Evolutionary conservation across 2,888 invertebrate species (phyloP), one percentile per base, ranked within the genome.

Genomic region (Autographa pulchrina): DNA sequence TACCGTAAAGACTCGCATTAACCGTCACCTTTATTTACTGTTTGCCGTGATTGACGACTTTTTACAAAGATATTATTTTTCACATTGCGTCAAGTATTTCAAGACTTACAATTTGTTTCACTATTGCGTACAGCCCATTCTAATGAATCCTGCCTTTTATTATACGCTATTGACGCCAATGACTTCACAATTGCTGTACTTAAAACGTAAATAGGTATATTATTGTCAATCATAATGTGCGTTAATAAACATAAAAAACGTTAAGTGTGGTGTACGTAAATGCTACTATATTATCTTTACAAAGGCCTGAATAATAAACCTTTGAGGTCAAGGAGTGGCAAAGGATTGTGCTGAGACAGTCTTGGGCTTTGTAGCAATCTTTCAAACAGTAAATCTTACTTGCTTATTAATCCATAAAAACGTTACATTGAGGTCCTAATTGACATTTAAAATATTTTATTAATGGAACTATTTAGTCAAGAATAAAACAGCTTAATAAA

Each of bases 241-340:
- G 52, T 69, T 68, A 76, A 81, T 76, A 65, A 79, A 65, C 74
- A 76, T 81, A 76, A 81, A 77, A 81, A 75, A 74, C 74, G 71
- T 68, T 74, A 76, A 74, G 68, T 74, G 64, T 64, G 66, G 70
- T 65, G 41, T 62, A 65, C 20, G 41, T 75, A 67, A 78, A 75
- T 16, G 31, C 65, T 68, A 31, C 38, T 69, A 9, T 65, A 65
- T 75, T 75, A 68, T 31, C 31, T 60, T 13, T 81, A 73, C 62
- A 74, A 67, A 72, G 43, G 70, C 61, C 35, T 66, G 72, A 25
- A 43, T 68, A 68, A 59, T 75, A 69, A 66, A 8, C 35, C 62
- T 74, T 72, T 80, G 54, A 64, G 80, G 77, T 75, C 75, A 80
- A 75, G 75, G 81, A 72, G 66, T 63, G 20, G 74, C 60, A 70